Conservation (phyloP, 2,113 vertebrate species). For the Neofelis nebulosa region DNA sequence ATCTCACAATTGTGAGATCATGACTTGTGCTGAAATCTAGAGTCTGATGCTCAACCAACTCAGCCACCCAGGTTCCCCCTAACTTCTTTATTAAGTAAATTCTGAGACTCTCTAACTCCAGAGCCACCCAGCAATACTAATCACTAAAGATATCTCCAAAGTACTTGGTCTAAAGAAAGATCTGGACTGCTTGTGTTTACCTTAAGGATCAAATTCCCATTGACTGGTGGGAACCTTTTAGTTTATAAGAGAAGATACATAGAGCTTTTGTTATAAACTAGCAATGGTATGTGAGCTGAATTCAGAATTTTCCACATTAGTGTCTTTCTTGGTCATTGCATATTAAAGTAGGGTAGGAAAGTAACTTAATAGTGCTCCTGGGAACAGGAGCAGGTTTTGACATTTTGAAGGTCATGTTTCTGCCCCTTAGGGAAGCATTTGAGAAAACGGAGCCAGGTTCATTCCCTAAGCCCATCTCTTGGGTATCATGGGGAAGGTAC, state of each 20-base stretch:
- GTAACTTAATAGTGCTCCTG: conserved; percentile 47
- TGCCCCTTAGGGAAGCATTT: background rate
- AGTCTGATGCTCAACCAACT: no score
- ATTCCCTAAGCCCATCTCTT: background rate
- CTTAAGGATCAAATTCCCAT: conserved; percentile 25
- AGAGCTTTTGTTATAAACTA: conserved; percentile 22
- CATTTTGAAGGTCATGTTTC: conserved; percentile 64
- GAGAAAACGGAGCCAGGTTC: conserved; percentile 1
- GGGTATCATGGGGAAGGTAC: background rate
- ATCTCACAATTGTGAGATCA: no score
- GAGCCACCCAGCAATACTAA: background rate
- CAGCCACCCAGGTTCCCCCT: no score
- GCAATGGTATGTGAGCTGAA: background rate
- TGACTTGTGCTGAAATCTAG: no score
- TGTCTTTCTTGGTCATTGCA: conserved; percentile 17
- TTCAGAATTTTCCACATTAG: conserved; percentile 74
- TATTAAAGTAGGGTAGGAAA: conserved; percentile 63
- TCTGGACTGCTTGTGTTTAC: background rate
- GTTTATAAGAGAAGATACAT: conserved; percentile 42
- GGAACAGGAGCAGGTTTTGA: conserved; percentile 50
- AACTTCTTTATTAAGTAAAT: background rate
- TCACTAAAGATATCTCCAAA: background rate
- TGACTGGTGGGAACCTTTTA: conserved; percentile 54
- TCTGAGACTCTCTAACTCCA: background rate
- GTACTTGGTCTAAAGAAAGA: conserved; percentile 6